Evolutionary conservation across 2,888 invertebrate genomes (phyloP).

Genomic region (Germaria angustata): DNA sequence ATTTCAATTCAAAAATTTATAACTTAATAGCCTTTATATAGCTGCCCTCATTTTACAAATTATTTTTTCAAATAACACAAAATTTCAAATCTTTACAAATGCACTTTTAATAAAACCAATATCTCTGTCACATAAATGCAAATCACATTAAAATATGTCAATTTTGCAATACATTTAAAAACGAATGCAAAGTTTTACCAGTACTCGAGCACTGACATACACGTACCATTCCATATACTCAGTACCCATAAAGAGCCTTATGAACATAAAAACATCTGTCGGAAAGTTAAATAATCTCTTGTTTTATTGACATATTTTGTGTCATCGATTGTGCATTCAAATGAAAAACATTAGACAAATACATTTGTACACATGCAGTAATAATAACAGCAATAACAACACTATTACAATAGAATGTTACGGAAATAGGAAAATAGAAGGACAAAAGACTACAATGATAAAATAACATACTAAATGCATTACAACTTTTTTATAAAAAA

Average conservation of each 20-base stretch:
- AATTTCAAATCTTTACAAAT: conserved; percentile 10
- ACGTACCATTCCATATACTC: not conserved
- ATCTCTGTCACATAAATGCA: conserved; percentile 29
- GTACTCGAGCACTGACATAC: not conserved
- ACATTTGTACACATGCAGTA: conserved; percentile 10
- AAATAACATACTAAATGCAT: conserved; percentile 53
- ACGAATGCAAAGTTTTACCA: conserved; percentile 6
- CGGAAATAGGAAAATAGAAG: conserved; percentile 8
- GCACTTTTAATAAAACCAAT: conserved; percentile 27
- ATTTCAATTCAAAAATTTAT: not conserved
- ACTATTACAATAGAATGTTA: not conserved
- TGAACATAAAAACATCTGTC: conserved; percentile 54
- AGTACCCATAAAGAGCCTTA: conserved; percentile 15
- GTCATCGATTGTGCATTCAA: conserved; percentile 53
- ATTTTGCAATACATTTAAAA: conserved; percentile 15
- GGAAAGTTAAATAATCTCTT: conserved; percentile 55
- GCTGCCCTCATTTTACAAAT: not conserved
- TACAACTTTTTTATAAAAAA: not conserved
- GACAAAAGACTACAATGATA: not conserved
- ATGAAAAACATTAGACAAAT: conserved; percentile 52
- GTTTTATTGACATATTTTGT: conserved; percentile 61
- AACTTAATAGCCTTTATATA: not conserved
- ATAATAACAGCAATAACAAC: conserved; percentile 3
- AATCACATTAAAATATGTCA: conserved; percentile 38
- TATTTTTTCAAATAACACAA: not conserved